Percentiles rank a stretch among this genome's conserved stretches.
Conservation (phyloP, 2,797 vertebrate genomes). For the Zenarchopterus dispar region DNA sequence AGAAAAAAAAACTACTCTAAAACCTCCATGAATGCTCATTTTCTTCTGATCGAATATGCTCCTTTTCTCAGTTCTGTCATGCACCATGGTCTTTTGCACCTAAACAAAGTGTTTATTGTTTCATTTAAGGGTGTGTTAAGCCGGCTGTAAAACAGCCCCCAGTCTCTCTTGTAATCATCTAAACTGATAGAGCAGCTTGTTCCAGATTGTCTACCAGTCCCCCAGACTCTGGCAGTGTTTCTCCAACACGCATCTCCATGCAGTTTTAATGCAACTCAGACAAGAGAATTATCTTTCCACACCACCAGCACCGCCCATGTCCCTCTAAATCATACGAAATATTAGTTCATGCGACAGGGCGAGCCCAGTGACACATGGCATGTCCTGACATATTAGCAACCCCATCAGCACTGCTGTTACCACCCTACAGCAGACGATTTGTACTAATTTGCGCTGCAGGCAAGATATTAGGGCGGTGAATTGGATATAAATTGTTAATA, state of each 20-base stretch:
- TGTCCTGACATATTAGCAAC: slow-evolving; percentile 53
- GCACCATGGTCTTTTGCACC: slow-evolving; percentile 8
- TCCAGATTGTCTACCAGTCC: slow-evolving; percentile 30
- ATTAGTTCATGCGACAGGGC: slow-evolving; percentile 55
- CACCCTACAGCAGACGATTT: slow-evolving; percentile 56
- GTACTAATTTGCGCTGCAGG: slow-evolving; percentile 72
- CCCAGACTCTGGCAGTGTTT: slow-evolving; percentile 20
- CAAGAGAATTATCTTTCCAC: slow-evolving; percentile 35
- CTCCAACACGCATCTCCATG: slow-evolving; percentile 36
- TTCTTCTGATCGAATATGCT: slow-evolving; percentile 17
- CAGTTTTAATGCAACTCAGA: slow-evolving; percentile 54
- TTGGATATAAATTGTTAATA: slow-evolving; percentile 82
- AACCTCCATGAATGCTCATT: slow-evolving; percentile 17
- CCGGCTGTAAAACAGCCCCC: slow-evolving; percentile 17
- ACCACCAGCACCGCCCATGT: slow-evolving; percentile 9
- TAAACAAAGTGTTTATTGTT: slow-evolving; percentile 25
- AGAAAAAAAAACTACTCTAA: slow-evolving; percentile 21
- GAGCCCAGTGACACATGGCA: slow-evolving; percentile 51
- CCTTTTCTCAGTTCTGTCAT: slow-evolving; percentile 1
- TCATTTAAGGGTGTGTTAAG: slow-evolving; percentile 14
- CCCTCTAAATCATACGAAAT: slow-evolving; percentile 46
- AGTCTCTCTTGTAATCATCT: slow-evolving; percentile 30
- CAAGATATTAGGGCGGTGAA: slow-evolving; percentile 69
- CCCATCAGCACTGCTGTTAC: slow-evolving; percentile 17
- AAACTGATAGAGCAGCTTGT: slow-evolving; percentile 34